Conservation (phyloP, 2,888 invertebrate species). For the Seira sanloemensis region DNA sequence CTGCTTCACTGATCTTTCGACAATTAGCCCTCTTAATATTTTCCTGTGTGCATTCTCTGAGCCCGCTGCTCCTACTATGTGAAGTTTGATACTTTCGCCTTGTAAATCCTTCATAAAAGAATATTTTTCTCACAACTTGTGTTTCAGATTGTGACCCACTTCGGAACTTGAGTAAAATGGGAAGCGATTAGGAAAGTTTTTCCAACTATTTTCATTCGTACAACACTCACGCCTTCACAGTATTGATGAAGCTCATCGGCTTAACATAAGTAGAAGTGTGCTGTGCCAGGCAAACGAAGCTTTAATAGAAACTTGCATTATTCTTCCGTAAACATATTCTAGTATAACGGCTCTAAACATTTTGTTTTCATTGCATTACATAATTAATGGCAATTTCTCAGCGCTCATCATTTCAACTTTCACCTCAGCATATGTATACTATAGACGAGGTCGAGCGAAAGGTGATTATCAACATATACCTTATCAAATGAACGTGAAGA, state of each 20-base stretch:
- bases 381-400: neutral
- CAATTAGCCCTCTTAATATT: too few relatives aligned
- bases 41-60: too few relatives aligned
- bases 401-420: neutral
- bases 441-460: neutral
- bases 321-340: neutral
- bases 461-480: neutral
- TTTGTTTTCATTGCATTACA: slow-evolving; percentile 17
- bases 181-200: slow-evolving; percentile 7
- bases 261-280: neutral
- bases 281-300: neutral
- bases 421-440: neutral
- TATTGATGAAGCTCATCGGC: neutral
- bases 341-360: neutral
- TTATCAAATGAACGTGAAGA: neutral
- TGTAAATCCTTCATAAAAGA: too few relatives aligned
- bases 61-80: too few relatives aligned
- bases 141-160: slow-evolving; percentile 39
- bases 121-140: too few relatives aligned
- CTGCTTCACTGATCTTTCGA: too few relatives aligned
- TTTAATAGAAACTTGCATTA: neutral
- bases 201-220: neutral
- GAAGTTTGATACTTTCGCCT: too few relatives aligned
- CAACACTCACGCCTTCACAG: neutral
- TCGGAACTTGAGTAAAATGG: slow-evolving; percentile 19